phyloP scores from a whole-genome alignment of 2,888 invertebrate species.

The Catocala nupta region DNA sequence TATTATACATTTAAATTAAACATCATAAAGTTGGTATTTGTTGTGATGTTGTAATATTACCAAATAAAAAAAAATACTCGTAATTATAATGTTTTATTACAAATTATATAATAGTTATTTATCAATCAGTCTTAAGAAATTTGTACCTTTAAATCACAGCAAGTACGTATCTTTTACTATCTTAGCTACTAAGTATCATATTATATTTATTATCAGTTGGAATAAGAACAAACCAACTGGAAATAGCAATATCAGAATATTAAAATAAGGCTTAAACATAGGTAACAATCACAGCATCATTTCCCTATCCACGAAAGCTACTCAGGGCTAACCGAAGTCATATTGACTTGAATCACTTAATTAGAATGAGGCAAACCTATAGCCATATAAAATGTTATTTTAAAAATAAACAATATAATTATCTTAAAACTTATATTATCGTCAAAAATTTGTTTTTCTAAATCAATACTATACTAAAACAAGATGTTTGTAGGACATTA shows the following conservation, averaged over 20 bases:
- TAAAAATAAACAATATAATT: no score
- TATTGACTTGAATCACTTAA: neutral
- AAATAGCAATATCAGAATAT: no score
- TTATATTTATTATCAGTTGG: slow-evolving; percentile 25
- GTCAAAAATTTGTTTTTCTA: no score
- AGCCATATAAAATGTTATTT: neutral
- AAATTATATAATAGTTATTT: slow-evolving; percentile 5
- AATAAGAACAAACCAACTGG: no score
- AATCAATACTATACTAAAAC: no score
- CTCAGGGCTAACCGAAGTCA: neutral
- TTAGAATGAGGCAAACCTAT: slow-evolving; percentile 6
- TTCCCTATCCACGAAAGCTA: slow-evolving; percentile 12
- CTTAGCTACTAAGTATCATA: no score
- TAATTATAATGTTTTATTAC: neutral
- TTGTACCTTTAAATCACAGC: slow-evolving; percentile 23
- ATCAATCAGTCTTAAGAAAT: slow-evolving; percentile 19
- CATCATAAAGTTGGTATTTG: no score
- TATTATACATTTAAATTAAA: no score
- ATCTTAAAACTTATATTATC: no score
- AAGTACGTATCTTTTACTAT: slow-evolving; percentile 7
- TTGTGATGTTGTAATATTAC: neutral
- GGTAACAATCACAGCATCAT: slow-evolving; percentile 25
- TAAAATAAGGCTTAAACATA: no score
- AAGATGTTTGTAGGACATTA: no score
- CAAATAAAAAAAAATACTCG: neutral